Conservation (phyloP, 1,140 invertebrate genomes). For the Drosophila punjabiensis region DNA sequence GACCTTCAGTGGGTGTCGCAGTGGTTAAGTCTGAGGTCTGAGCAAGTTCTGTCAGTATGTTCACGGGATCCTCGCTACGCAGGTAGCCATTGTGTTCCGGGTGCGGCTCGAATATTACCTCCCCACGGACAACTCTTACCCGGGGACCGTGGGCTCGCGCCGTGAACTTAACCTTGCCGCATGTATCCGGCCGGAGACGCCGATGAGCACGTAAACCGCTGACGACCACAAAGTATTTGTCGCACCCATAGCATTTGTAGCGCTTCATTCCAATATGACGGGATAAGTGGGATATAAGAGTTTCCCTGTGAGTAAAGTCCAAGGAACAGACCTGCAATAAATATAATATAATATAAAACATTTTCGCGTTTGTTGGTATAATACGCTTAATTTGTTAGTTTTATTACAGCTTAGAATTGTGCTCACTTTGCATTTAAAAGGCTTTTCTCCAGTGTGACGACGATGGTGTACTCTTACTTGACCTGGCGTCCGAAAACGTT, state of each 20-base stretch:
- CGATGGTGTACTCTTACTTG: slow-evolving; percentile 90
- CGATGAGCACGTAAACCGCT: slow-evolving; percentile 80
- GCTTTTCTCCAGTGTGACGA: slow-evolving; percentile 94
- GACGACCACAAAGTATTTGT: slow-evolving; percentile 80
- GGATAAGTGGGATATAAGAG: slow-evolving; percentile 78
- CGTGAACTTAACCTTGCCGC: slow-evolving; percentile 78
- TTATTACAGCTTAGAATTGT: background rate
- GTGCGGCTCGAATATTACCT: slow-evolving; percentile 76
- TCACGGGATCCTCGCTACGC: slow-evolving; percentile 75
- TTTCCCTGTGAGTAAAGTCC: slow-evolving; percentile 80
- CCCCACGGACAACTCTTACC: slow-evolving; percentile 73
- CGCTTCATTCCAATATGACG: slow-evolving; percentile 84
- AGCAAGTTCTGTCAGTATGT: slow-evolving; percentile 62
- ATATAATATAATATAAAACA: no score
- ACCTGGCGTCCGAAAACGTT: slow-evolving; percentile 77
- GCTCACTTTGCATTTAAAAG: slow-evolving; percentile 92
- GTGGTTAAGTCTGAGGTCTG: slow-evolving; percentile 18
- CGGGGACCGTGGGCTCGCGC: slow-evolving; percentile 78
- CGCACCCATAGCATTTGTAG: slow-evolving; percentile 82
- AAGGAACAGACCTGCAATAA: slow-evolving; percentile 67
- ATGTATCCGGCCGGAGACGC: slow-evolving; percentile 73
- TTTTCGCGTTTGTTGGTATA: no score
- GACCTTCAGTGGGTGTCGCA: background rate
- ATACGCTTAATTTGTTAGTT: background rate
- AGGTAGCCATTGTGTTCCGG: slow-evolving; percentile 77